Percentiles rank a stretch among this genome's conserved stretches.
Conservation (phyloP, 2,113 vertebrate genomes). For the Scartelaos histophorus region DNA sequence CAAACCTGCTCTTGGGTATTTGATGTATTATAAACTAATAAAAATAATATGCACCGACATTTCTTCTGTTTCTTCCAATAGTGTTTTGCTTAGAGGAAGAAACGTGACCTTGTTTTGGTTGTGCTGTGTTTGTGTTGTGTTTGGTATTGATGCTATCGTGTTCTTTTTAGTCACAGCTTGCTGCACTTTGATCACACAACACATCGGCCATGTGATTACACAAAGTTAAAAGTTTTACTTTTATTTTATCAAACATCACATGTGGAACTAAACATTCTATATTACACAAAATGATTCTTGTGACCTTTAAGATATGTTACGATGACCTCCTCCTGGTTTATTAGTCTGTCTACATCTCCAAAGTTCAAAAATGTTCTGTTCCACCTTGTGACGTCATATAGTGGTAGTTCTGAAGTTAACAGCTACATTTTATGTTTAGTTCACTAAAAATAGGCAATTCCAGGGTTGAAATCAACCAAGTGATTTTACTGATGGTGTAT, state of each 20-base stretch:
- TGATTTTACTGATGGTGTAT: too few species aligned
- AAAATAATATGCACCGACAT: neutral
- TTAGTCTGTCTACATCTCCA: too few species aligned
- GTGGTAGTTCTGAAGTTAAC: too few species aligned
- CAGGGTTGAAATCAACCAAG: too few species aligned
- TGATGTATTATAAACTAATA: neutral
- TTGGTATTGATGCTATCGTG: conserved; percentile 47
- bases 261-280: neutral
- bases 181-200: conserved; percentile 61
- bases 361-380: too few species aligned
- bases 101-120: conserved; percentile 28
- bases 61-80: neutral
- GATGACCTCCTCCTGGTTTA: too few species aligned
- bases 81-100: conserved; percentile 3
- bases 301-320: too few species aligned
- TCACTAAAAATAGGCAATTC: too few species aligned
- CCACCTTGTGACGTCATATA: too few species aligned
- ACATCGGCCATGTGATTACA: neutral
- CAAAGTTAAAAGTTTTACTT: neutral
- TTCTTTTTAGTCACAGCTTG: conserved; percentile 46
- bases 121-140: conserved; percentile 11
- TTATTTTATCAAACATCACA: neutral
- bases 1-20: neutral
- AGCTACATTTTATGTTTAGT: too few species aligned
- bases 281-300: too few species aligned